Evolutionary conservation across 2,888 invertebrate species (phyloP).

Genomic region (Scrobipalpa atriplicella): DNA sequence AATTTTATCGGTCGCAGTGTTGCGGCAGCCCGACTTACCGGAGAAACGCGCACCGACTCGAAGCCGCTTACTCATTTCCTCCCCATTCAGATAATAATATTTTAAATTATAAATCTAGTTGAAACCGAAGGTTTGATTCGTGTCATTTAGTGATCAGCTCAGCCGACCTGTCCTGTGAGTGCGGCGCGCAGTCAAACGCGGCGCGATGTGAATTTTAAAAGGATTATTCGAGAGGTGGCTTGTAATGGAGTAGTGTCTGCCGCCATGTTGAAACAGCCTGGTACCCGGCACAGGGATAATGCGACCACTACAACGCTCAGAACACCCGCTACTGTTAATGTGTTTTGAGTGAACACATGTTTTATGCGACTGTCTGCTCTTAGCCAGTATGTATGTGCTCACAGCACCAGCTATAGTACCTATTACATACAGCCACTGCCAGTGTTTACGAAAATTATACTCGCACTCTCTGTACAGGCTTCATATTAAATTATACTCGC

Average conservation of each 20-base stretch:
- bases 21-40: background rate
- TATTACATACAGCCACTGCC: too few species aligned
- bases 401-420: background rate
- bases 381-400: background rate
- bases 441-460: too few species aligned
- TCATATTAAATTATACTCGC: too few species aligned
- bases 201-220: conserved; percentile 70
- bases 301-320: background rate
- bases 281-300: background rate
- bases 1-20: background rate
- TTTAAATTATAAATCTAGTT: too few species aligned
- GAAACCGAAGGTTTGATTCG: too few species aligned
- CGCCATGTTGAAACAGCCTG: conserved; percentile 50
- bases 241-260: conserved; percentile 54
- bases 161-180: background rate
- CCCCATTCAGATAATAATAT: background rate
- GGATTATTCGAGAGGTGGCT: conserved; percentile 69
- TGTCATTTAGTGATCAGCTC: too few species aligned
- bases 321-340: background rate
- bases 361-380: background rate
- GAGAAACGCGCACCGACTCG: too few species aligned
- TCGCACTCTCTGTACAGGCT: too few species aligned
- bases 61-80: too few species aligned
- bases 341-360: background rate
- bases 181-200: too few species aligned